Percentiles rank a stretch among this genome's conserved stretches.
These are phyloP conservation scores for Chymomyza procnemis DNA, from an alignment of 2,888 invertebrate genomes.

Conservation along the genomic window DNA sequence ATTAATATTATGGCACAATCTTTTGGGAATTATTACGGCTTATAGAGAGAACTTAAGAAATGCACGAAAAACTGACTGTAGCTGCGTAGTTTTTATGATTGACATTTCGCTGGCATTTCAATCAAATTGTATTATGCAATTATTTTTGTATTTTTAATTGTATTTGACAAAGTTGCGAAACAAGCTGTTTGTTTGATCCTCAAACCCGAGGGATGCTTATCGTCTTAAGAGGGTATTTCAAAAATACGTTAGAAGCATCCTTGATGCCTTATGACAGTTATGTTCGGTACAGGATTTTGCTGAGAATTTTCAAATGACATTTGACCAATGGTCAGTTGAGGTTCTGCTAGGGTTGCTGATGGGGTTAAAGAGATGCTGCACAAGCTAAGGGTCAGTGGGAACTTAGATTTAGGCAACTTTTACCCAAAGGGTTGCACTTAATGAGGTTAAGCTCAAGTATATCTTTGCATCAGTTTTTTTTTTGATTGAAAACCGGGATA, in stretches of 20 bases:
- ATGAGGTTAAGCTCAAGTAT: neutral
- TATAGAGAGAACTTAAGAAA: slow-evolving; percentile 11
- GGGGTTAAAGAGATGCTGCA: neutral
- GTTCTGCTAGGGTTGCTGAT: slow-evolving; percentile 19
- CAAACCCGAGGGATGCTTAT: slow-evolving; percentile 40
- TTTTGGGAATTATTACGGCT: slow-evolving; percentile 29
- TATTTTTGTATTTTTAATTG: slow-evolving; percentile 54
- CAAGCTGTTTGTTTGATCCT: slow-evolving; percentile 56
- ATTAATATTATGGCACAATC: slow-evolving; percentile 1
- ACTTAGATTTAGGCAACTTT: neutral
- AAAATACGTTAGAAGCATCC: slow-evolving; percentile 6
- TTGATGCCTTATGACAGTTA: neutral
- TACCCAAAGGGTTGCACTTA: slow-evolving; percentile 38
- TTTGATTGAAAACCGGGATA: neutral
- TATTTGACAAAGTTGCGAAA: slow-evolving; percentile 65
- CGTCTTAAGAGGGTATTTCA: slow-evolving; percentile 11
- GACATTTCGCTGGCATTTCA: slow-evolving; percentile 61
- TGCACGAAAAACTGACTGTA: neutral
- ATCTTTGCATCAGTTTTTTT: neutral
- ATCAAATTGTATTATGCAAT: slow-evolving; percentile 49
- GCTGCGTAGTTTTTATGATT: slow-evolving; percentile 46
- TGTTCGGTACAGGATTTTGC: slow-evolving; percentile 3
- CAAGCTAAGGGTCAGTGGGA: neutral
- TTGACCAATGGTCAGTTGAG: slow-evolving; percentile 57
- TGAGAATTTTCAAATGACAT: slow-evolving; percentile 45